Evolutionary conservation across 1,140 invertebrate genomes (phyloP), one percentile per base, ranked within the genome.

Genomic region (Dinothrombium tinctorium): DNA sequence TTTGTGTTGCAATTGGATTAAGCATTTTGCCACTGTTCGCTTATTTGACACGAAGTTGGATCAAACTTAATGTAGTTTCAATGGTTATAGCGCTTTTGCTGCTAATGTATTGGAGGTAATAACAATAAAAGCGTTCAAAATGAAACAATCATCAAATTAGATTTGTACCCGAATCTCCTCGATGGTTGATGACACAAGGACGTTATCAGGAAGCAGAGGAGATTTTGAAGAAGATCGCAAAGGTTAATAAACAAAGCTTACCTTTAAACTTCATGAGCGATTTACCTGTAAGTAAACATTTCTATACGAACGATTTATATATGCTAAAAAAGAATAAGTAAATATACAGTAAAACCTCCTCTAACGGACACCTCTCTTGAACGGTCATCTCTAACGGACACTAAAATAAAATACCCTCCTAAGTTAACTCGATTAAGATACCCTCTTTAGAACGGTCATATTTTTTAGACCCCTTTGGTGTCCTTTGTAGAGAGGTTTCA

Each of bases 1-100:
- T 81, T 22, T 83, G 81, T 53, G 87, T 86, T 54, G 82, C 79
- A 4, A 61, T 79, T 33, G 79, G 80, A 1, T 63, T 86, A 22
- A 76, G 82, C 52, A 59, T 84, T 48, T 53, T 87, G 24, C 71
- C 82, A 3, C 68, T 69, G 3, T 66, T 87, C 2, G 78, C 80
- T 2, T 86, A 80, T 55, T 57, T 82, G 21, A 67, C 84, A 33
- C 58, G 76, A 36, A 69, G 83, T 55, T 89, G 82, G 82, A 67
- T 74, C 7, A 39, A 29, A 8, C 29, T 51, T 12, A 44, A 37
- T n/a, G 9, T 45, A 21, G 23, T 49, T 7, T 44, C 49, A 5
- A 43, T 46, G 6, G 2, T 47, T 3, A 37, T 44, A 22, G 44
- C 37, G 9, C 33, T 33, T 4, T 15, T 26, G 4, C 40, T 43